Evolutionary conservation across 2,797 vertebrate genomes (phyloP).

Genomic region (Sebastolobus altivelis): DNA sequence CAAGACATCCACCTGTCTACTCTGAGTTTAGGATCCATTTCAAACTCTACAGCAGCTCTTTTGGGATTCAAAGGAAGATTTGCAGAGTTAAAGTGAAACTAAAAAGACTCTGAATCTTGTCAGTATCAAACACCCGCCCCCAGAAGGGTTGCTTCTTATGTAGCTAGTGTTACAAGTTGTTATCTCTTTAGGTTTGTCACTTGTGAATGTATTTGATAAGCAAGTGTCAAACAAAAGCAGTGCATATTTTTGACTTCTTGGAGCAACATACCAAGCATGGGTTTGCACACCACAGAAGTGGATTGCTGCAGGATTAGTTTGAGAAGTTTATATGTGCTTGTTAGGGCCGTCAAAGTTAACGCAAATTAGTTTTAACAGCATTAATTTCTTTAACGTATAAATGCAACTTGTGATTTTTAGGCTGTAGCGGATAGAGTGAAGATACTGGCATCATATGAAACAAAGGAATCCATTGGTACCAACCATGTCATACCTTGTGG

Average conservation of each 20-base stretch:
- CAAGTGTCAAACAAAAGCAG: not conserved
- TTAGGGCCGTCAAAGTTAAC: too few species aligned
- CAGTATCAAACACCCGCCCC: not conserved
- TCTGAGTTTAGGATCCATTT: constrained; percentile 9
- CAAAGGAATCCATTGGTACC: too few species aligned
- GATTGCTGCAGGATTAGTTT: not conserved
- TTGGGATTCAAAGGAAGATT: not conserved
- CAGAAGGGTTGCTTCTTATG: not conserved
- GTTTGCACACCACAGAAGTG: not conserved
- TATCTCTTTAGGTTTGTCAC: not conserved
- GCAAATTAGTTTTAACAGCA: too few species aligned
- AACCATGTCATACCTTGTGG: too few species aligned
- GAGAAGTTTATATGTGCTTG: not conserved
- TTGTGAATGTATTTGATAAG: not conserved
- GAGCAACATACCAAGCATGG: not conserved
- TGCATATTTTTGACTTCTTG: not conserved
- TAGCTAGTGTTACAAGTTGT: not conserved
- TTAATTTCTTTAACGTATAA: too few species aligned
- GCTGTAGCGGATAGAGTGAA: too few species aligned
- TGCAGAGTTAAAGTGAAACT: not conserved
- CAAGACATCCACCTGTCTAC: not conserved
- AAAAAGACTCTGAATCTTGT: not conserved
- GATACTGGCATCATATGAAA: too few species aligned
- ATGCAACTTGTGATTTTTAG: too few species aligned
- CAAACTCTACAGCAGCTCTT: constrained; percentile 16